Evolutionary conservation across 2,797 vertebrate species (phyloP).

Genomic region (Peromyscus attwateri): DNA sequence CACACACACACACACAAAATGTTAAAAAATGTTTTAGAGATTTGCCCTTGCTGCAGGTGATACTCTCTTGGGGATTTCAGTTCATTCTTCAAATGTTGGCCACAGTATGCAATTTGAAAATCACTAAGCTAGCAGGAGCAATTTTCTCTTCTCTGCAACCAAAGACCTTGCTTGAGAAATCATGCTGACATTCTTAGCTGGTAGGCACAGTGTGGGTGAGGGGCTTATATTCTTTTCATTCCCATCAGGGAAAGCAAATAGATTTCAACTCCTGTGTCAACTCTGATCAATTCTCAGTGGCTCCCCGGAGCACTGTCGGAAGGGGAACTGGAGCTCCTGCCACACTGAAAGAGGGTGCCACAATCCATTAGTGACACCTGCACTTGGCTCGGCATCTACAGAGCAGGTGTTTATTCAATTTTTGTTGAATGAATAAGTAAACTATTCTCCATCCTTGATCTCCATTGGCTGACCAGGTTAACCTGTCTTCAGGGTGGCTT

Average conservation of each 20-base stretch:
- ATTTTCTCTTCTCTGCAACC: conserved; percentile 62
- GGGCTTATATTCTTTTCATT: conserved; percentile 12
- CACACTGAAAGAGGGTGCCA: background rate
- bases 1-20: background rate
- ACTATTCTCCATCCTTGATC: background rate
- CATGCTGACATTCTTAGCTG: conserved; percentile 1
- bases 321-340: background rate
- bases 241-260: conserved; percentile 23
- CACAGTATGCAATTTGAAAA: conserved; percentile 18
- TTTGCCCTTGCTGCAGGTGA: background rate
- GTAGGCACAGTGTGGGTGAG: background rate
- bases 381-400: background rate
- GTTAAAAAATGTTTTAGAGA: background rate
- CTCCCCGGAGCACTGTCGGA: background rate
- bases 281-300: conserved; percentile 4
- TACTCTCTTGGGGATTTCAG: background rate
- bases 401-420: conserved; percentile 30
- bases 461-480: background rate
- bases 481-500: background rate
- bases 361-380: background rate
- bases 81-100: conserved; percentile 28
- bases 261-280: conserved; percentile 50
- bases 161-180: conserved; percentile 55
- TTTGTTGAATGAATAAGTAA: conserved; percentile 48
- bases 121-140: background rate